Percentiles rank a stretch among this genome's conserved stretches.
Evolutionary conservation across 1,140 invertebrate genomes (phyloP).

Genomic region (Micrasema longulum): DNA sequence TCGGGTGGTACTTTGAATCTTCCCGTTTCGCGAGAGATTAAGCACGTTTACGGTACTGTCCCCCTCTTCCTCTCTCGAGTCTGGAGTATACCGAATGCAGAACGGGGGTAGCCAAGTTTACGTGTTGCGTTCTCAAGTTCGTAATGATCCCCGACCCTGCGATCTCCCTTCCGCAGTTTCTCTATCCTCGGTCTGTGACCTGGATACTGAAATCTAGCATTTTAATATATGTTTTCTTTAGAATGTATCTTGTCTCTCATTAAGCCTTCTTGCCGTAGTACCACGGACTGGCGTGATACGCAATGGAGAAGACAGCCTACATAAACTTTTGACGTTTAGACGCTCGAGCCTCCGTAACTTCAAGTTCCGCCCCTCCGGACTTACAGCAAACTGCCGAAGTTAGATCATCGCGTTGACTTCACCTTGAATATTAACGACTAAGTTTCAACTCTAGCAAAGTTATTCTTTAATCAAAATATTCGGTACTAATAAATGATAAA

Average conservation of each 20-base stretch:
- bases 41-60: neutral
- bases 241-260: neutral
- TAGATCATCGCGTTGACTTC: constrained; percentile 12
- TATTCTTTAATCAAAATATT: too few species aligned
- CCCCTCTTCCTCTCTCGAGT: neutral
- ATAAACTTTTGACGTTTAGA: constrained; percentile 20
- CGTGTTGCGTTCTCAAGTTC: constrained; percentile 11
- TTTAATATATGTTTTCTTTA: constrained; percentile 5
- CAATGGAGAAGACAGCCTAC: constrained; percentile 7
- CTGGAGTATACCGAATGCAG: neutral
- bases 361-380: constrained; percentile 7
- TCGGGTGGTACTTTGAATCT: constrained; percentile 4
- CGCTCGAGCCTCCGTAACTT: constrained; percentile 9
- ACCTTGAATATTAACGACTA: too few species aligned
- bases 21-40: constrained; percentile 14
- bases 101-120: neutral
- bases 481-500: too few species aligned
- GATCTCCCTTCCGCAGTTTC: neutral
- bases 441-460: too few species aligned
- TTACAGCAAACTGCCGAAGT: constrained; percentile 15
- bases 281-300: neutral
- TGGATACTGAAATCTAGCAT: constrained; percentile 14
- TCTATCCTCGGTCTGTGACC: constrained; percentile 5
- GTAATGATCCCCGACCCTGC: neutral
- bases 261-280: neutral